Percentiles rank a stretch among this genome's conserved stretches.
phyloP scores from a whole-genome alignment of 2,797 vertebrate species.

The Miichthys miiuy region DNA sequence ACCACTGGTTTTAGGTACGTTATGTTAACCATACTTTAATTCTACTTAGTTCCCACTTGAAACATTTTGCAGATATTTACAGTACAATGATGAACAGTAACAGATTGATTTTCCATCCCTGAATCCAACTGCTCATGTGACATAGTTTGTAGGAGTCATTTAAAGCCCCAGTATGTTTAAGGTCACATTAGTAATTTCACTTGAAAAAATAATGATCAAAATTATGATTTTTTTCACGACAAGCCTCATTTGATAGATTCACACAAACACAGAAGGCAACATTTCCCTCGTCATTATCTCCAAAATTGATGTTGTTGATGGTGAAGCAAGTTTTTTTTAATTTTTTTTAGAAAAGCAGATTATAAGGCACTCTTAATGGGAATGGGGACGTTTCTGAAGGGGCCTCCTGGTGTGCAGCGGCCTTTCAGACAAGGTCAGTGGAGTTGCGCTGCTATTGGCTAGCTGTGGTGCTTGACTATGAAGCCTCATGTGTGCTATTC shows the following conservation, averaged over 20 bases:
- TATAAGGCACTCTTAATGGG: slow-evolving; percentile 19
- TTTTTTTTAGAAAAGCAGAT: slow-evolving; percentile 28
- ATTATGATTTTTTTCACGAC: neutral
- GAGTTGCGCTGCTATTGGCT: slow-evolving; percentile 55
- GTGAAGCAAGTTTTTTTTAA: slow-evolving; percentile 3
- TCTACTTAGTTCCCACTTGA: neutral
- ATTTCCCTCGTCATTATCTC: slow-evolving; percentile 34
- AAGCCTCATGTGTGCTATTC: slow-evolving; percentile 73
- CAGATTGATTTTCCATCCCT: no score
- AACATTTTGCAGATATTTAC: neutral
- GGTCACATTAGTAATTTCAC: neutral
- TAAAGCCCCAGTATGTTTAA: neutral
- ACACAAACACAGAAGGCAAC: neutral
- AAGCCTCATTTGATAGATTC: slow-evolving; percentile 3
- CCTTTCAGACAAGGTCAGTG: slow-evolving; percentile 68
- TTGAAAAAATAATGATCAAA: slow-evolving; percentile 4
- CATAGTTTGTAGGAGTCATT: no score
- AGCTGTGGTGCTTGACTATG: slow-evolving; percentile 6
- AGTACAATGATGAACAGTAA: no score
- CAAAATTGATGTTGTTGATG: slow-evolving; percentile 18
- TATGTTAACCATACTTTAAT: neutral
- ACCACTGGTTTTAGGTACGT: neutral
- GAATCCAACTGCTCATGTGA: no score
- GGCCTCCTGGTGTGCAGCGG: slow-evolving; percentile 28
- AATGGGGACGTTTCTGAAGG: slow-evolving; percentile 40